Conservation (phyloP, 2,888 invertebrate genomes). For the Dynastes tityus region DNA sequence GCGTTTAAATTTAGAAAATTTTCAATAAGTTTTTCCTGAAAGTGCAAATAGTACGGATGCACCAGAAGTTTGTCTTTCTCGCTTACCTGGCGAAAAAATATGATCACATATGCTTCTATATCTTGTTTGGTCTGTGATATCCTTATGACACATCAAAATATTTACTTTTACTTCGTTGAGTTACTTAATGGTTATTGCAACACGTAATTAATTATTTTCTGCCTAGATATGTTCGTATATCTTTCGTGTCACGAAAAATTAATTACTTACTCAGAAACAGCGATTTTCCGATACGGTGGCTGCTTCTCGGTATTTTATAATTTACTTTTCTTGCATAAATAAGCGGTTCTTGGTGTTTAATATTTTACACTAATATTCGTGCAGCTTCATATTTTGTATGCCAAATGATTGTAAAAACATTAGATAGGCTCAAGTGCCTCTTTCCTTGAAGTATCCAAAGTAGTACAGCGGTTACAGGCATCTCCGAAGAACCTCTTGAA, state of each 20-base stretch:
- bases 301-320: conserved; percentile 4
- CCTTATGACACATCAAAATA: conserved; percentile 40
- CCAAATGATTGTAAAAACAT: no score
- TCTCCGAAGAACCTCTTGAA: no score
- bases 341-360: no score
- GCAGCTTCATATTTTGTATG: no score
- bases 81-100: conserved; percentile 16
- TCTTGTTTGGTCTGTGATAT: conserved; percentile 35
- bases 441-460: no score
- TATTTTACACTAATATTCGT: no score
- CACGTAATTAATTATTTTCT: conserved; percentile 19
- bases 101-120: not conserved
- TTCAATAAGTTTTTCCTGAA: conserved; percentile 19
- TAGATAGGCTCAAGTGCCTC: no score
- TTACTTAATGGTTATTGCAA: conserved; percentile 27
- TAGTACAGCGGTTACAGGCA: no score
- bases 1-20: conserved; percentile 31
- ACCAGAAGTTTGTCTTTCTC: conserved; percentile 3
- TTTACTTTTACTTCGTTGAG: conserved; percentile 26
- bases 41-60: not conserved
- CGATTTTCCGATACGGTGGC: not conserved
- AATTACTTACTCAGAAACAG: not conserved
- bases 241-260: conserved; percentile 6
- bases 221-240: conserved; percentile 8
- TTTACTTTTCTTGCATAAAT: not conserved